Conservation (phyloP, 1,140 invertebrate genomes). For the Leucophenga varia region DNA sequence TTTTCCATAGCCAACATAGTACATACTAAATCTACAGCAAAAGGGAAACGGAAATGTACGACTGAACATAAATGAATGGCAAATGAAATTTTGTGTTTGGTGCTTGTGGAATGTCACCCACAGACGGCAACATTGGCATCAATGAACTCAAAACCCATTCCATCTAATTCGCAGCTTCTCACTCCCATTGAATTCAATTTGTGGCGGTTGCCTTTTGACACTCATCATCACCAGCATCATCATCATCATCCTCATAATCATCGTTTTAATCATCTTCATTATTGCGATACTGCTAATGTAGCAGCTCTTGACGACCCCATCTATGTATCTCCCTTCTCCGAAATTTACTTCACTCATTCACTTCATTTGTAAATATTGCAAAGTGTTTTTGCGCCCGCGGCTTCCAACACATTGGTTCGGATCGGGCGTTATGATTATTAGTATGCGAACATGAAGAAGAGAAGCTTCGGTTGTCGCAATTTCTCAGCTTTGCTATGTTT, state of each 20-base stretch:
- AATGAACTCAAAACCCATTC: no score
- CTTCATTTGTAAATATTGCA: constrained; percentile 34
- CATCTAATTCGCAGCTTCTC: no score
- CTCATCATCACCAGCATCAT: constrained; percentile 4
- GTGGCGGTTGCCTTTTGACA: constrained; percentile 46
- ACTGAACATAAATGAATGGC: no score
- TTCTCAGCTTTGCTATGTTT: neutral
- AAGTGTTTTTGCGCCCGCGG: constrained; percentile 48
- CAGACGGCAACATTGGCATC: constrained; percentile 16
- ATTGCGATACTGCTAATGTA: neutral
- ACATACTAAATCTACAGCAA: no score
- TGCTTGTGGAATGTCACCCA: constrained; percentile 38
- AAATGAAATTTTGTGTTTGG: constrained; percentile 38
- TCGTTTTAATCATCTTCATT: no score
- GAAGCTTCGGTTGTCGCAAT: neutral
- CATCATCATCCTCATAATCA: neutral
- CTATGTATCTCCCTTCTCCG: no score
- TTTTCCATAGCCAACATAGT: no score
- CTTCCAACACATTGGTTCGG: no score
- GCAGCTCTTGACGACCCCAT: neutral
- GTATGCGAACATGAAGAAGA: no score
- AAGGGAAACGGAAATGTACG: no score
- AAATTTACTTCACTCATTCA: constrained; percentile 6
- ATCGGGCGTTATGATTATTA: constrained; percentile 30
- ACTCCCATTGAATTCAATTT: no score